Conservation (phyloP, 2,113 vertebrate genomes). For the Anolis carolinensis region DNA sequence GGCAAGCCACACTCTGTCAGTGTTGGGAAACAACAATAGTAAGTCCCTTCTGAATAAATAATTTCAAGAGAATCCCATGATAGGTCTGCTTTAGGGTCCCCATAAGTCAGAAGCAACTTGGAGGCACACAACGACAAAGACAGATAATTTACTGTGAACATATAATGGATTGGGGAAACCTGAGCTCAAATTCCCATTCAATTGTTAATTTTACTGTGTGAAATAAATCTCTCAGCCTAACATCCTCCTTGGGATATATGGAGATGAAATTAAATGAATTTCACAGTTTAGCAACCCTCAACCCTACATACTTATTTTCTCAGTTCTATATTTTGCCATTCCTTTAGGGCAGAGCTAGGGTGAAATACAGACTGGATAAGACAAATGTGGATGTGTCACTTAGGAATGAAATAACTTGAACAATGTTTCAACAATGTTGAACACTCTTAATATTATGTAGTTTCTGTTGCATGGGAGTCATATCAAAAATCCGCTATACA, state of each 20-base stretch:
- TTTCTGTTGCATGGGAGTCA: background rate
- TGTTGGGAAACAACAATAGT: no score
- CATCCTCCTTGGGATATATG: background rate
- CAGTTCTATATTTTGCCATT: background rate
- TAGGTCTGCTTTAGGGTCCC: no score
- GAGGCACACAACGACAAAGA: no score
- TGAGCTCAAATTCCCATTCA: no score
- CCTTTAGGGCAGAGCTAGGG: background rate
- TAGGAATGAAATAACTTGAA: background rate
- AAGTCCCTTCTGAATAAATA: no score
- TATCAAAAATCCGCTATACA: background rate
- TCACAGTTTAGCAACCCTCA: background rate
- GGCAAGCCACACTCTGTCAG: no score
- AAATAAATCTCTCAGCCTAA: background rate
- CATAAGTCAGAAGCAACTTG: no score
- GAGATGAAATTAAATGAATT: background rate
- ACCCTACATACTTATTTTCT: background rate
- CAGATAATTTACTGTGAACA: no score
- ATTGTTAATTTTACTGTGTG: background rate
- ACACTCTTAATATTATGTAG: background rate
- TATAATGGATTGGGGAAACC: no score
- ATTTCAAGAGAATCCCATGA: no score
- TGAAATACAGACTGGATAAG: background rate
- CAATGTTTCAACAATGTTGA: background rate
- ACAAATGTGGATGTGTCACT: background rate